Evolutionary conservation across 2,113 vertebrate species (phyloP).

Genomic region (Hypocryptadius cinnamomeus): DNA sequence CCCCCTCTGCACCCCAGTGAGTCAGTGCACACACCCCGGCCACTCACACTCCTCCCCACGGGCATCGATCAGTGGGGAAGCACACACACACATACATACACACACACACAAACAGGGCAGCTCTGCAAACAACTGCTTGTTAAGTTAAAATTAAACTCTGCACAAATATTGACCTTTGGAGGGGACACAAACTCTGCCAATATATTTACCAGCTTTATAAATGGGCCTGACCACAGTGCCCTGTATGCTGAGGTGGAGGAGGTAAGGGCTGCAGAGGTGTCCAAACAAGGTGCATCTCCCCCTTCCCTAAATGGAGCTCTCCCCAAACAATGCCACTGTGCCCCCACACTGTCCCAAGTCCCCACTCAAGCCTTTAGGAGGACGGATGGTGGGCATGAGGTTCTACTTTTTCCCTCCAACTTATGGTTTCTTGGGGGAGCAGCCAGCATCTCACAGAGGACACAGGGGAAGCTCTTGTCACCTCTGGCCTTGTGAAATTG

Average conservation of each 20-base stretch:
- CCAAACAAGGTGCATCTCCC: not conserved
- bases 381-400: not conserved
- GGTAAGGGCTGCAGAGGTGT: conserved; percentile 13
- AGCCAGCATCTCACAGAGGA: not conserved
- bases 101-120: conserved; percentile 50
- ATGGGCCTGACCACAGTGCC: conserved; percentile 76
- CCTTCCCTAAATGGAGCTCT: not conserved
- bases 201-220: conserved; percentile 81
- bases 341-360: no score
- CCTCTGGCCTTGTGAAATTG: not conserved
- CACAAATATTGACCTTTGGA: conserved; percentile 85
- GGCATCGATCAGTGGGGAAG: not conserved
- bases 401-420: not conserved
- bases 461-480: not conserved
- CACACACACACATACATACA: not conserved
- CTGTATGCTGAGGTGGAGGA: conserved; percentile 53
- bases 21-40: not conserved
- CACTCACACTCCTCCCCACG: not conserved
- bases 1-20: not conserved
- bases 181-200: conserved; percentile 72
- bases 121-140: conserved; percentile 78
- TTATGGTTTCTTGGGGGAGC: not conserved
- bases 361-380: not conserved
- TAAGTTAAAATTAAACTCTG: conserved; percentile 85
- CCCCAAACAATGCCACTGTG: not conserved